Evolutionary conservation across 2,797 vertebrate genomes (phyloP), one percentile per base, ranked within the genome.

Genomic region (Nannoperca obscura): DNA sequence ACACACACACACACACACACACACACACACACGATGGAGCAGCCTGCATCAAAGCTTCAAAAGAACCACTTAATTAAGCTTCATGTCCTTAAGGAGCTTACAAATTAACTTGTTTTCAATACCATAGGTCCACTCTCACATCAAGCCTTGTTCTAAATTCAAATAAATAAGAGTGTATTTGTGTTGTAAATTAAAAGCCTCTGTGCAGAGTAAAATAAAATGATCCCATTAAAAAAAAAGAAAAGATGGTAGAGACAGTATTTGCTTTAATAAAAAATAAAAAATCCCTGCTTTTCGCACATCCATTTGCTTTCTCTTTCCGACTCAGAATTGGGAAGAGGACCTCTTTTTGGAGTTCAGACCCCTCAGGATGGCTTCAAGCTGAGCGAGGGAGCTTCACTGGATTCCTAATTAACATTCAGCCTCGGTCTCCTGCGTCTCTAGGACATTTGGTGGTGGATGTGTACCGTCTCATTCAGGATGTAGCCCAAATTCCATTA

Each of bases 341-440:
- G 87, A 89, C 80, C 86, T 82, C 50, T 61, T 85, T 91, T 84
- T 86, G 59, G 84, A 84, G 90, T 91, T 90, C 88, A 93, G 81
- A 86, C 84, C 93, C 93, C 93, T 93, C 88, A 88, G 90, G 93
- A 89, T 88, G 90, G 87, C 90, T 92, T 91, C 91, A 89, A 89
- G 92, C 92, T 89, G 89, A 91, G 92, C 65, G 58, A 86, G 82
- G 85, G 75, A 95, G 91, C 92, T 92, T 91, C 76, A 86, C 83
- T 83, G 74, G 87, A 91, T 93, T 93, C 89, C 88, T 92, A 93
- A 94, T 95, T 94, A 95, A 94, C 94, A 95, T 94, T 93, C 91
- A 91, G 86, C 86, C 91, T 88, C 86, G 57, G 81, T 92, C 88
- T 80, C 69, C 60, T 82, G 88, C 76, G 79, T 90, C 86, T 87